Base-by-base conservation (phyloP, 1,140 invertebrate genomes). In the Bombus consobrinus region DNA sequence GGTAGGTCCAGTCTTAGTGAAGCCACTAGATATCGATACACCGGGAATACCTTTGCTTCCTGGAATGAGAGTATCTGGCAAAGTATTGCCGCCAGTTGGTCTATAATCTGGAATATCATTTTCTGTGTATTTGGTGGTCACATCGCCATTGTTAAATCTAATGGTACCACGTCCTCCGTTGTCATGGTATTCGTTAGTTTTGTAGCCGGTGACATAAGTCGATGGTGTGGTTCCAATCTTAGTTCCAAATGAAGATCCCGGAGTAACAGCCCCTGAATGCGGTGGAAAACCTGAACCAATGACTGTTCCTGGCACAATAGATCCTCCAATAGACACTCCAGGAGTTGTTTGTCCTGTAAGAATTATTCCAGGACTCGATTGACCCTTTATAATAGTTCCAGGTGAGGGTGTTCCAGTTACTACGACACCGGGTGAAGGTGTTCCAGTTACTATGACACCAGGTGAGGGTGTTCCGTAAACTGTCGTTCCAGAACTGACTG, bases 1-100 rank as follows among this genome's bases (percentile, higher is more conserved):
- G 0, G 95, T 95, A 32, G 90, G 87, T n/a, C 94, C 94, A 10
- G 92, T 94, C 89, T 95, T 95, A 0, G 94, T 83, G 43, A 91
- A 91, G 34, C 87, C 89, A 28, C 43, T 66, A 25, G 89, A 72
- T 12, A 68, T 81, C 59, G 22, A 62, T 69, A 12, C 25, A 34
- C 62, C 37, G 13, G 71, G 41, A 9, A 53, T 53, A 53, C 4
- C 8, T 37, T 66, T 92, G n/a, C 81, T 72, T 71, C 86, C 90
- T 59, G 75, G 25, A 15, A 88, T 3, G 10, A 90, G 43, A 39
- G 77, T 83, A 1, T 91, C 89, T 3, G 91, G 90, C 6, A 88
- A 88, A 59, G 88, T 59, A 9, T 75, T 83, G 18, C 83, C 87
- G 8, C 87, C 89, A 12, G 83, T 57, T 28, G 89, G 81, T 57